Evolutionary conservation across 1,140 invertebrate species (phyloP).

Genomic region (Drusus annulatus): DNA sequence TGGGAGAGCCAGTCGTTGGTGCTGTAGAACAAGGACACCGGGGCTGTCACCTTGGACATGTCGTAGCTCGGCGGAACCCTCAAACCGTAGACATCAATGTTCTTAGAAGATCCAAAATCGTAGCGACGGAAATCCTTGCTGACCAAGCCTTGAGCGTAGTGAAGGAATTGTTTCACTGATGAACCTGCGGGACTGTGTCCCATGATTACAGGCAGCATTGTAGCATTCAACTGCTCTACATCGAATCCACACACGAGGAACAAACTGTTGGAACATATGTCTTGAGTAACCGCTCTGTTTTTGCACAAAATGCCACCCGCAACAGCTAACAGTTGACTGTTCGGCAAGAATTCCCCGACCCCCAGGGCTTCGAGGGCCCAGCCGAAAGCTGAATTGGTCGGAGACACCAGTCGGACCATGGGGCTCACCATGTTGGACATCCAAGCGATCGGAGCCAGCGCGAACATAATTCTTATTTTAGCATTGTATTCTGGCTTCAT

Average conservation of each 20-base stretch:
- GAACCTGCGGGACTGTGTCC: constrained; percentile 85
- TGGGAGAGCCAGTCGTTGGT: constrained; percentile 75
- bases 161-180: constrained; percentile 82
- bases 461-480: constrained; percentile 70
- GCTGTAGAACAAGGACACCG: constrained; percentile 77
- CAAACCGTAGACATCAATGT: constrained; percentile 67
- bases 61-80: constrained; percentile 75
- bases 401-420: constrained; percentile 60
- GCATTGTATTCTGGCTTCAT: constrained; percentile 74
- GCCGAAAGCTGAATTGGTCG: not conserved
- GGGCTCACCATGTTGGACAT: constrained; percentile 69
- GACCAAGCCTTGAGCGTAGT: constrained; percentile 77
- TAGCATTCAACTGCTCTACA: constrained; percentile 71
- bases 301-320: constrained; percentile 69
- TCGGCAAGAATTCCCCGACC: constrained; percentile 73
- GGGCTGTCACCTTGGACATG: constrained; percentile 73
- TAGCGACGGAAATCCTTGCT: constrained; percentile 68
- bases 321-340: constrained; percentile 66
- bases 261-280: constrained; percentile 73
- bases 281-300: constrained; percentile 65
- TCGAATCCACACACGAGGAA: constrained; percentile 75
- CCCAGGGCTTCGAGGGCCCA: constrained; percentile 60
- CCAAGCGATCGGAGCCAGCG: constrained; percentile 76
- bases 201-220: constrained; percentile 80
- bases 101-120: constrained; percentile 67